Evolutionary conservation across 2,888 invertebrate genomes (phyloP), one percentile per base, ranked within the genome.

Genomic region (Phaedon cochleariae): DNA sequence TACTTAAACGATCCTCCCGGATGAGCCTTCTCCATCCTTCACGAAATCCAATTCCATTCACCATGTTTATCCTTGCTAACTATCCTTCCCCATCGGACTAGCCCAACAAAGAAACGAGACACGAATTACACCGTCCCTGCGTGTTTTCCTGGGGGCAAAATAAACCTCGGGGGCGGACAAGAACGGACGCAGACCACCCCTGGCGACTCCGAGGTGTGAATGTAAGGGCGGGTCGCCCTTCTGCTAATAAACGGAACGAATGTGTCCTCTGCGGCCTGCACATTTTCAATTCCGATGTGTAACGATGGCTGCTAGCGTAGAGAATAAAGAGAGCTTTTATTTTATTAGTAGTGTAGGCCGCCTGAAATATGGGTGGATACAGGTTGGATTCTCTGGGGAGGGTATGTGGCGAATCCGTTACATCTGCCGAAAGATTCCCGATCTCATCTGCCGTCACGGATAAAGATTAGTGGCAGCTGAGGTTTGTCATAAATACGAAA

Each of bases 21-120:
- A n/a, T n/a, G n/a, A n/a, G n/a, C n/a, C n/a, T n/a, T n/a, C 45
- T 17, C 12, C 12, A 9, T 15, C 31, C 59, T 18, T 34, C 34
- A 57, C 61, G 55, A 51, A 59, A 45, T 57, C 62, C 62, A 65
- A 65, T 68, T 65, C 60, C 62, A 59, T 62, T 65, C 63, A 65
- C 59, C 64, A 66, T 62, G 66, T 69, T 69, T 67, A 59, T 65
- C 61, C 55, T 65, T 54, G 62, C 62, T 67, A 67, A 69, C 63
- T 65, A 64, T 57, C 58, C 67, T 67, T 68, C 62, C 62, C 55
- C 53, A n/a, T n/a, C n/a, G 62, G 64, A 54, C 62, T 60, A 59
- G 58, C 67, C 62, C 60, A 64, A 67, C 69, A 62, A 62, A 63
- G 26, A 60, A 58, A 34, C 37, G 59, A 62, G 63, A 58, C 57